phyloP scores from a whole-genome alignment of 2,113 vertebrate genomes.

The Pterophyllum scalare region DNA sequence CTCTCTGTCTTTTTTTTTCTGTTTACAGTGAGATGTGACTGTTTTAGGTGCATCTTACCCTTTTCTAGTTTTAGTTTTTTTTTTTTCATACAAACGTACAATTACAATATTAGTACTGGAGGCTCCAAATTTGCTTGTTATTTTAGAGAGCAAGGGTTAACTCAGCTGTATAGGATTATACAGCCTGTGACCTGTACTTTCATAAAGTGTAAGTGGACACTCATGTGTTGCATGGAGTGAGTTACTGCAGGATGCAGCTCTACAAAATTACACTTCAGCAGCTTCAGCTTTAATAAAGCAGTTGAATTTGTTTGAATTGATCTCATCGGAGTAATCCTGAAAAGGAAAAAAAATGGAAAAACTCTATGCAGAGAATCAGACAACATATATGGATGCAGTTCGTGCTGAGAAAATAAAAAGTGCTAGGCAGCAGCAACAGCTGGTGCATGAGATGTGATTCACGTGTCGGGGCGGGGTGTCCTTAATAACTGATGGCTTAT shows the following conservation, averaged over 20 bases:
- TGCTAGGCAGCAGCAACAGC: slow-evolving; percentile 34
- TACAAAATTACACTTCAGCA: not conserved
- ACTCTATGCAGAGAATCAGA: not conserved
- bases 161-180: not conserved
- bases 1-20: not conserved
- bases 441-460: slow-evolving; percentile 36
- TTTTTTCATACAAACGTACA: not conserved
- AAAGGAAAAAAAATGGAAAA: not conserved
- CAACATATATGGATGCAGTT: not conserved
- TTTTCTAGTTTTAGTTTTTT: not conserved
- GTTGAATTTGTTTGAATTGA: slow-evolving; percentile 2
- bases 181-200: not conserved
- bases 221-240: not conserved
- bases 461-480: slow-evolving; percentile 47
- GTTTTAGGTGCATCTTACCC: too few relatives aligned
- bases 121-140: not conserved
- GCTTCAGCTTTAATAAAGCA: not conserved
- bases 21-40: too few relatives aligned
- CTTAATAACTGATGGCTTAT: slow-evolving; percentile 10
- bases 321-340: not conserved
- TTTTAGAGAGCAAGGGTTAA: not conserved
- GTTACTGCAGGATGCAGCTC: not conserved
- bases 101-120: not conserved
- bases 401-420: not conserved
- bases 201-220: not conserved